Conservation (phyloP, 1,140 invertebrate genomes). For the Melitaea cinxia region DNA sequence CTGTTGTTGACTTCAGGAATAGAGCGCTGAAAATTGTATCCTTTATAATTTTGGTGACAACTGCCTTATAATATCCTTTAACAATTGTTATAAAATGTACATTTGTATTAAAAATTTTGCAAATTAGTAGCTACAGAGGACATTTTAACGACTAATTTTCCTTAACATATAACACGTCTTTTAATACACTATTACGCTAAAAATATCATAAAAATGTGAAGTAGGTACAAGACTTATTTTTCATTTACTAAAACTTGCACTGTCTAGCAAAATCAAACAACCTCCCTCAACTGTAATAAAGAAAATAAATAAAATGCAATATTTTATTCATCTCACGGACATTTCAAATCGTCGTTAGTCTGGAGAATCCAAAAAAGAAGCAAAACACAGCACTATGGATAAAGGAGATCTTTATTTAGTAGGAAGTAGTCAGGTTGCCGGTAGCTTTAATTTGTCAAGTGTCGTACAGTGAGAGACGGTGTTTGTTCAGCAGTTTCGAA, state of each 20-base stretch:
- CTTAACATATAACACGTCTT: no score
- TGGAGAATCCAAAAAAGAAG: constrained; percentile 4
- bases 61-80: no score
- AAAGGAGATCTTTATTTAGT: constrained; percentile 27
- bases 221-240: not conserved
- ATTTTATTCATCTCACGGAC: not conserved
- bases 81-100: no score
- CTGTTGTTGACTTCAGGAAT: constrained; percentile 93
- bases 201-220: no score
- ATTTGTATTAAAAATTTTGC: no score
- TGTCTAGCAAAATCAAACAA: not conserved
- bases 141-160: no score
- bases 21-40: constrained; percentile 91
- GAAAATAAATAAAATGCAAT: not conserved
- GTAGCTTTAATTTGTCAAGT: constrained; percentile 32
- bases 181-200: no score
- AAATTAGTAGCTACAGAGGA: no score
- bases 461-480: constrained; percentile 1
- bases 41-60: constrained; percentile 44
- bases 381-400: constrained; percentile 9
- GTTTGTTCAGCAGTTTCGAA: constrained; percentile 33
- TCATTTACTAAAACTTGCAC: not conserved
- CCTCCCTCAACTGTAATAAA: not conserved
- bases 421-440: constrained; percentile 18
- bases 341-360: not conserved